A percentile compares a stretch with the other conserved stretches of the same genome.
These are phyloP conservation scores for Typhlichthys eigenmanni DNA, from an alignment of 2,797 vertebrate genomes.

Conservation along the genomic window DNA sequence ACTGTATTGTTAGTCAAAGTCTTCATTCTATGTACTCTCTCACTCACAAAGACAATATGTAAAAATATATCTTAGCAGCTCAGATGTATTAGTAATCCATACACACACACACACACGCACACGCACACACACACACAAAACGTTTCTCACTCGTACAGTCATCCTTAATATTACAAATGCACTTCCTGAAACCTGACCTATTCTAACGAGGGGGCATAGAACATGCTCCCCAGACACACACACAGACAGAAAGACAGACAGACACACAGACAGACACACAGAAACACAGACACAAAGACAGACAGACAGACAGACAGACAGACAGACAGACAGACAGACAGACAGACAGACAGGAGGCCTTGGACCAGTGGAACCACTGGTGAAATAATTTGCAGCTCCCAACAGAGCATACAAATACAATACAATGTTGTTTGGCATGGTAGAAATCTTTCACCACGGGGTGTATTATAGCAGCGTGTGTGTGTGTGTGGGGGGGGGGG, in stretches of 20 bases:
- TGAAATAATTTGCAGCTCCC: conserved; percentile 25
- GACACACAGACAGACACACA: background rate
- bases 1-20: conserved; percentile 1
- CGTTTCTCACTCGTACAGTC: background rate
- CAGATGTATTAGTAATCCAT: too few species aligned
- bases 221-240: background rate
- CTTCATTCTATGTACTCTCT: conserved; percentile 8
- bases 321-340: background rate
- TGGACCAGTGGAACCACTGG: conserved; percentile 10
- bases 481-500: too few species aligned
- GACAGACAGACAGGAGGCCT: conserved; percentile 7
- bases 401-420: background rate
- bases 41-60: conserved; percentile 8
- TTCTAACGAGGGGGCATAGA: too few species aligned
- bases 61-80: too few species aligned
- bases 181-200: too few species aligned
- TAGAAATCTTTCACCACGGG: background rate
- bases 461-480: background rate
- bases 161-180: too few species aligned
- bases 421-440: background rate
- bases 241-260: conserved; percentile 2
- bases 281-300: background rate
- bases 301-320: conserved; percentile 1
- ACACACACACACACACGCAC: background rate
- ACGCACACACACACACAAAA: background rate